Base-by-base conservation (phyloP, 2,113 vertebrate species). In the Seriola rivoliana region DNA sequence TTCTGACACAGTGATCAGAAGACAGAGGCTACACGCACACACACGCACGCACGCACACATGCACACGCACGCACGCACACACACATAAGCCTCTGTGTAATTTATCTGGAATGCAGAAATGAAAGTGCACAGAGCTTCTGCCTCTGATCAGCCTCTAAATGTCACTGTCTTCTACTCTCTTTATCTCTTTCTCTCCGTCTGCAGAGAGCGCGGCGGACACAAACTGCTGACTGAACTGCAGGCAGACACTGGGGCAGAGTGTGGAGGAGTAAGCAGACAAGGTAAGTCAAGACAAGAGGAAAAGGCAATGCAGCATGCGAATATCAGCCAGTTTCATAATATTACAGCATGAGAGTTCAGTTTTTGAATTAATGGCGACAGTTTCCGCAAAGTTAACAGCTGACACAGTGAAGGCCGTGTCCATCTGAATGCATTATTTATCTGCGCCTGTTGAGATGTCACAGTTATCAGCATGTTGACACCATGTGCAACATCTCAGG, bases 231-330 rank as follows among this genome's bases (percentile, higher is more conserved):
- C 63, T 80, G 89, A 91, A 69, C 64, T 23, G 81, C 71, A 86
- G 90, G 65, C 77, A 13, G 80, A 88, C 79, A 12, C 65, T 71
- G 23, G 88, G 67, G 57, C 86, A 52, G 82, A 65, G 88, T 4
- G 75, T 13, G 69, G 89, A 82, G 85, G 86, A 86, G 85, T 32
- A 25, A 89, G 81, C 81, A 88, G 87, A 90, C 82, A 54, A 93
- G 90, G 93, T 93, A 78, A 80, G 82, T 60, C 34, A 36, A 78
- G 46, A 57, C 21, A 0, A 63, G 58, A 44, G 54, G 67, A 54
- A 60, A 29, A 25, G n/a, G 70, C 29, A 14, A 1, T 11, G 25
- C 6, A 32, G 38, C 23, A 48, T n/a, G 38, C 38, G 46, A 10
- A 82, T 17, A 46, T 32, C 36, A n/a, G 59, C 44, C 50, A 8